phyloP scores from a whole-genome alignment of 2,888 invertebrate genomes.

The Tupiocoris notatus region DNA sequence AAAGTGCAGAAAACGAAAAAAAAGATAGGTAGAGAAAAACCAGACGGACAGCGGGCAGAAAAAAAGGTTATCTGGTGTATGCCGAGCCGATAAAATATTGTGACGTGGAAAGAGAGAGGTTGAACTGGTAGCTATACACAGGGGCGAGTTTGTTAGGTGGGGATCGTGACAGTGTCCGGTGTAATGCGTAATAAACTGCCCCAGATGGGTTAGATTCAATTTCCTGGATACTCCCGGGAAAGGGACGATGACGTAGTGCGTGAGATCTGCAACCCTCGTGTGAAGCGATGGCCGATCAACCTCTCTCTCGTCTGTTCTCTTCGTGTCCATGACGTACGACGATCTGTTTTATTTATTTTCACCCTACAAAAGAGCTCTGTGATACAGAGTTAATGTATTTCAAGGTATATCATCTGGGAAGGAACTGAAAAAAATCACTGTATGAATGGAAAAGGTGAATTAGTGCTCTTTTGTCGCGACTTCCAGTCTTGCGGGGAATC shows the following conservation, averaged over 20 bases:
- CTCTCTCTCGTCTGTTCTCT: too few relatives aligned
- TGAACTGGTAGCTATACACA: neutral
- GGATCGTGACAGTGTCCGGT: constrained; percentile 23
- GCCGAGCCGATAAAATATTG: constrained; percentile 33
- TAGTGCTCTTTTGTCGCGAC: neutral
- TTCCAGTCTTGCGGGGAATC: too few relatives aligned
- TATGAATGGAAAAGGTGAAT: neutral
- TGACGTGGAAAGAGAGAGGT: neutral
- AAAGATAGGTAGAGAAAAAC: constrained; percentile 14
- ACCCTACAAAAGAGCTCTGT: neutral
- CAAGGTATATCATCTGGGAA: neutral
- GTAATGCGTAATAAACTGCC: constrained; percentile 36
- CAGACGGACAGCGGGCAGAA: neutral
- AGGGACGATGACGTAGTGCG: neutral
- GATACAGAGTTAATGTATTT: too few relatives aligned
- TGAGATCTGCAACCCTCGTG: neutral
- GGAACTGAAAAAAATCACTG: neutral
- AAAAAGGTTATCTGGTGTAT: neutral
- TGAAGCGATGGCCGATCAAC: neutral
- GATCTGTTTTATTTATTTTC: neutral
- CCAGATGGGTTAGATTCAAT: constrained; percentile 30
- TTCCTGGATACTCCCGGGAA: constrained; percentile 10
- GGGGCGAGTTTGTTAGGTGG: neutral
- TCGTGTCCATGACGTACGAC: neutral
- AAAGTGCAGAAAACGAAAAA: neutral